phyloP scores from a whole-genome alignment of 2,888 invertebrate species.

The Eumacrocentrus americanus region DNA sequence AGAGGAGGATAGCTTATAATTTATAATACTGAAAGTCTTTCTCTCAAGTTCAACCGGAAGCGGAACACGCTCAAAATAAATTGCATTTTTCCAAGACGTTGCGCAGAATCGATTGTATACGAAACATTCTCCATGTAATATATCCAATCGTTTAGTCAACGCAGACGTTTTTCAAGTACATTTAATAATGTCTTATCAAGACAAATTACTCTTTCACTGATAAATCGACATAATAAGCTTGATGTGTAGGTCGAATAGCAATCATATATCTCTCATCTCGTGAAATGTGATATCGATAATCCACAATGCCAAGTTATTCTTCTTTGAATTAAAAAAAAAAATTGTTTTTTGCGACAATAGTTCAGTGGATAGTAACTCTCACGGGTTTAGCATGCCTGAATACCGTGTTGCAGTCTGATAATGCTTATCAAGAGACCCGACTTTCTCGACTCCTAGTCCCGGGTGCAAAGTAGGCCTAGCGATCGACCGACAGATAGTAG shows the following conservation, averaged over 20 bases:
- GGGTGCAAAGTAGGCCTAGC: conserved; percentile 13
- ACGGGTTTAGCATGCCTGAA: neutral
- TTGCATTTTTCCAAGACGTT: too few relatives aligned
- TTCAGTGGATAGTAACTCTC: neutral
- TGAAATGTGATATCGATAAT: neutral
- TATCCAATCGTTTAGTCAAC: neutral
- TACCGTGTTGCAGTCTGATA: conserved; percentile 1
- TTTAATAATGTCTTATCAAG: neutral
- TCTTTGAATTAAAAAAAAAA: neutral
- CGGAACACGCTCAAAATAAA: neutral
- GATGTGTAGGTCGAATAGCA: neutral
- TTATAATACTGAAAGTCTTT: neutral
- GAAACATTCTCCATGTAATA: too few relatives aligned
- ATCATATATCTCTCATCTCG: neutral
- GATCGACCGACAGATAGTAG: conserved; percentile 12
- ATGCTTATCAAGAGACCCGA: conserved; percentile 15
- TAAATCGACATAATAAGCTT: neutral
- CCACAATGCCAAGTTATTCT: too few relatives aligned
- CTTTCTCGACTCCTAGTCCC: conserved; percentile 14
- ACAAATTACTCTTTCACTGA: neutral
- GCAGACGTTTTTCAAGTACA: neutral
- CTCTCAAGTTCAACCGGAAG: neutral
- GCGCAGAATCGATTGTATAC: too few relatives aligned
- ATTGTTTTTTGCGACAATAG: neutral
- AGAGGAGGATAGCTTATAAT: neutral